These are phyloP conservation scores for Epizoanthus illoricatus DNA, from an alignment of 92 coral and sea anemone species.

Conservation along the genomic window DNA sequence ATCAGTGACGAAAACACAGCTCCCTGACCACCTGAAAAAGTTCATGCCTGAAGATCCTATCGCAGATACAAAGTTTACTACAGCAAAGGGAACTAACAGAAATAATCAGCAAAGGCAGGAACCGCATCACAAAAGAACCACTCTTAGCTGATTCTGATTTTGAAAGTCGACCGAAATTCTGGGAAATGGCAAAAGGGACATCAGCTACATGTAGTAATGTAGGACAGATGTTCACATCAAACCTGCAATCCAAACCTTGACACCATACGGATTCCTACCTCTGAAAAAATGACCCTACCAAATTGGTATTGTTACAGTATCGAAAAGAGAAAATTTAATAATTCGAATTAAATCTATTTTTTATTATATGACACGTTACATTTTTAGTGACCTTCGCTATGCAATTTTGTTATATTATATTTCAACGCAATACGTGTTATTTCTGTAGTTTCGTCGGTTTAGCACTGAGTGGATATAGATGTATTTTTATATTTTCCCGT, in stretches of 20 bases:
- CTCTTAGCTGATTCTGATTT: conserved; percentile 25
- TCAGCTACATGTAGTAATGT: neutral
- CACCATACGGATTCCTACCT: conserved; percentile 1
- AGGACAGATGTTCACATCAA: neutral
- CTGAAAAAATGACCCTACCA: conserved; percentile 11
- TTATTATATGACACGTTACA: too few relatives aligned
- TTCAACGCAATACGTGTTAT: too few relatives aligned
- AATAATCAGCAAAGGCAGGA: neutral
- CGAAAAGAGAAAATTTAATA: too few relatives aligned
- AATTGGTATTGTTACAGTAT: neutral
- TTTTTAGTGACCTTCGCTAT: too few relatives aligned
- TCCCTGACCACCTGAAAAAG: neutral
- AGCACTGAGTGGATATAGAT: too few relatives aligned
- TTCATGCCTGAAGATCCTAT: neutral
- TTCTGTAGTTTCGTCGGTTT: too few relatives aligned
- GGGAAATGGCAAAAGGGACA: neutral
- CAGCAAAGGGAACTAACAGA: neutral
- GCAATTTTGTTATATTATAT: too few relatives aligned
- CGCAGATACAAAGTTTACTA: neutral
- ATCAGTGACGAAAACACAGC: neutral
- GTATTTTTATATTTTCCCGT: too few relatives aligned
- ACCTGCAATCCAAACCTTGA: neutral
- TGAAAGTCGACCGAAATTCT: conserved; percentile 3
- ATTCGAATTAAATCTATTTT: too few relatives aligned
- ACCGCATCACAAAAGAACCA: neutral